Evolutionary conservation across 2,888 invertebrate species (phyloP), one percentile per base, ranked within the genome.

Genomic region (Caenorhabditis wallacei): DNA sequence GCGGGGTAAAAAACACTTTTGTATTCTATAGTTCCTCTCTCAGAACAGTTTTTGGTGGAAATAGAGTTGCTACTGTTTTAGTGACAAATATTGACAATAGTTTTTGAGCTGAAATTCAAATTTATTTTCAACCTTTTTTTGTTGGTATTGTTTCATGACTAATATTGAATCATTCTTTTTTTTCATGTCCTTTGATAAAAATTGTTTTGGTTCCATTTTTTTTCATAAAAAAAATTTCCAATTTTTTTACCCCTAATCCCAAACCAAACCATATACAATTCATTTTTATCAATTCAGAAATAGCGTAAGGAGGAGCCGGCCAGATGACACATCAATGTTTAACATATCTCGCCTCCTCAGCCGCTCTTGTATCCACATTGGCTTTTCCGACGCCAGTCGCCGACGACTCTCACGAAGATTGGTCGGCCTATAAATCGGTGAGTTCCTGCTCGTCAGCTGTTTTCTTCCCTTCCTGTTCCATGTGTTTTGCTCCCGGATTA

Each of bases 251-350:
- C 11, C 16, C 11, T 43, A 35, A 37, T 53, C 53, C 51, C 11
- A 20, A 22, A 8, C 24, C 35, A 68, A 69, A 43, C 40, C 43
- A 11, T 43, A 40, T 37, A 51, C 37, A 53, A 26, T 26, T 13
- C 30, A 20, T 57, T 22, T 37, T 26, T 53, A 22, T 48, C 43
- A 48, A 13, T 43, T 53, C 26, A 68, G 30, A 59, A 26, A 68
- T 43, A 56, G 51, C 37, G 51, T 48, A 75, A 66, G 66, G 66
- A 75, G 63, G 64, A 57, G 75, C 53, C 43, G 22, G n/a, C n/a
- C 70, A 22, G 66, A 82, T 82, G 82, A 82, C 76, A 72, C 78
- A 82, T 64, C 75, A 81, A 64, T 82, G 82, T 82, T 82, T 82
- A 69, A 78, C 71, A 78, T 82, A 82, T 82, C 74, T 76, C 46